Conservation (phyloP, 37 sponge, comb jelly and placozoan species). For the Chondrosia reniformis region DNA sequence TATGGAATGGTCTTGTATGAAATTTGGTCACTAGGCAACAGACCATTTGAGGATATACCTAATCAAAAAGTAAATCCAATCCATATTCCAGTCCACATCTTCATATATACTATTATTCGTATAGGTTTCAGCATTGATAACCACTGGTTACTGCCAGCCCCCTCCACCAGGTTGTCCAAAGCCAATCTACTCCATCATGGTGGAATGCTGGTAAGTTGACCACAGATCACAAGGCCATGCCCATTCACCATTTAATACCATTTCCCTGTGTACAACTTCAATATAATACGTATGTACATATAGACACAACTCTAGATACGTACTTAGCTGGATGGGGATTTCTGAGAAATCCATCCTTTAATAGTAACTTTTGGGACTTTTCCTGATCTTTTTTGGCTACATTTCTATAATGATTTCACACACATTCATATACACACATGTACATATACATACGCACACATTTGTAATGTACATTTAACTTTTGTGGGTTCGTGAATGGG, state of each 20-base stretch:
- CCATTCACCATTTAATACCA: no score
- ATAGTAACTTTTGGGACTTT: no score
- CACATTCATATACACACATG: not conserved
- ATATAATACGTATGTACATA: no score
- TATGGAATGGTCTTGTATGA: constrained; percentile 26
- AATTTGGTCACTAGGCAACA: constrained; percentile 17
- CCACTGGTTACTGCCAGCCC: constrained; percentile 21
- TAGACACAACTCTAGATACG: no score
- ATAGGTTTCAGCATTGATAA: constrained; percentile 3
- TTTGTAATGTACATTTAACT: not conserved
- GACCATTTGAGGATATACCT: constrained; percentile 17
- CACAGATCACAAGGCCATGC: no score
- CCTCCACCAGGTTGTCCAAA: constrained; percentile 17
- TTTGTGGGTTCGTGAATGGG: not conserved
- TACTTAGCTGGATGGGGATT: no score
- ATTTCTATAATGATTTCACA: no score
- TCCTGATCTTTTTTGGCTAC: no score
- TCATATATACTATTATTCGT: not conserved
- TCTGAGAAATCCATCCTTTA: no score
- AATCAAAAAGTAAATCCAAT: constrained; percentile 14
- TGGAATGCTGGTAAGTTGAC: constrained; percentile 2
- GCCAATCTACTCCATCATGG: constrained; percentile 23
- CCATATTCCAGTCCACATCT: constrained; percentile 26
- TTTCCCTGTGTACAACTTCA: no score
- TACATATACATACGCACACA: not conserved